Base-by-base conservation (phyloP, 2,797 vertebrate genomes). In the Peromyscus melanophrys region DNA sequence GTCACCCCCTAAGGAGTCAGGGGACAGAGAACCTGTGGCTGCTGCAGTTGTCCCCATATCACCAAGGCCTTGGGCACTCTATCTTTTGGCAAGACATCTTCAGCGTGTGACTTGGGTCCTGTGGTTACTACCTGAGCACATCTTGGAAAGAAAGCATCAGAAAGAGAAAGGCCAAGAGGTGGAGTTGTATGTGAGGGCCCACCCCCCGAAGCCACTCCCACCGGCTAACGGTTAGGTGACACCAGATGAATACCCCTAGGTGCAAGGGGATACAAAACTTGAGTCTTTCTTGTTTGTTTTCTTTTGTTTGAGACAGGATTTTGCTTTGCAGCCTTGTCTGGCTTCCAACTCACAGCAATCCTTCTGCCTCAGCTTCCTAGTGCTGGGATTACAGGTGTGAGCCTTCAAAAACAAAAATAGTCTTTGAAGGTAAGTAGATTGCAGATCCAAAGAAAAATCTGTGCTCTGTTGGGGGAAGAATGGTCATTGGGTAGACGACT, bases 171-270 rank as follows among this genome's bases (percentile, higher is more conserved):
- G 29, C 55, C 29, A 89, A 49, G 40, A 49, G 57, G 87, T 61
- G 21, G 29, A 21, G 7, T 17, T 34, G 49, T 3, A 1, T 49
- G 4, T 63, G 29, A 89, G 29, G 12, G 1, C 17, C 31, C 49
- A 52, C 7, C 2, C 17, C 52, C 19, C 49, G 11, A 61, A 61
- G 71, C 29, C 29, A 77, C 21, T 34, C 57, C 31, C 71, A 46
- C 55, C 21, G 6, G 8, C n/a, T 25, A 52, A 0, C 0, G 1
- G 27, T 21, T 21, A 27, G 25, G 27, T 19, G 0, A 0, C 1
- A 4, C 31, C 2, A 29, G 43, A 31, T 1, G 6, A 17, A 29
- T 29, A 3, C 0, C 19, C 61, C 40, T 0, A 2, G n/a, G 3
- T 16, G 27, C 81, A 63, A 52, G 52, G 31, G 76, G 34, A 29